Evolutionary conservation across 2,113 vertebrate species (phyloP).

Genomic region (Chitala chitala): DNA sequence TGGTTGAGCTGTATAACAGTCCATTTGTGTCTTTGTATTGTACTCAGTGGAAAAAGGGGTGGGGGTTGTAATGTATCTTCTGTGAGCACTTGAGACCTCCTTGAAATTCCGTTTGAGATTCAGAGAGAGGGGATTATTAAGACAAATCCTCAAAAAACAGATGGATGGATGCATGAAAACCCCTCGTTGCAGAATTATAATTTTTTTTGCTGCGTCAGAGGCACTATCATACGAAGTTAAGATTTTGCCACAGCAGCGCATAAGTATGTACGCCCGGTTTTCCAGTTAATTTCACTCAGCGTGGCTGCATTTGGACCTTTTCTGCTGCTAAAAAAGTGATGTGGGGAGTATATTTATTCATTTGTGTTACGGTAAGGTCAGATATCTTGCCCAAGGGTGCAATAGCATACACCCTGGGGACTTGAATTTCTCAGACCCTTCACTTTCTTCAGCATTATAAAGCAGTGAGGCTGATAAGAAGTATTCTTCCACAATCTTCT

Average conservation of each 20-base stretch:
- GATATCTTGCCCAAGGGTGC: background rate
- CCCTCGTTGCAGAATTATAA: background rate
- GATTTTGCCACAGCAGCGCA: no score
- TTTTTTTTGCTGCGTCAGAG: no score
- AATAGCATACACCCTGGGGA: background rate
- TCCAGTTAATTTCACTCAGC: background rate
- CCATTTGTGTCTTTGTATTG: background rate
- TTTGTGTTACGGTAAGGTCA: no score
- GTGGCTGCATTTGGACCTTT: slow-evolving; percentile 4
- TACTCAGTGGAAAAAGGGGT: background rate
- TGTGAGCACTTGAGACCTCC: background rate
- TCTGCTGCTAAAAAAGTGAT: background rate
- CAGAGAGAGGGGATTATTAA: background rate
- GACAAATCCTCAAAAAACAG: background rate
- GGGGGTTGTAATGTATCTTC: background rate
- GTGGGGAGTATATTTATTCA: no score
- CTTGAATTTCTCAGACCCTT: background rate
- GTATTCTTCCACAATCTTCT: no score
- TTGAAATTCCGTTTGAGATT: slow-evolving; percentile 15
- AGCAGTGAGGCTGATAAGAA: no score
- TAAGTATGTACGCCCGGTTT: no score
- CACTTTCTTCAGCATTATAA: background rate
- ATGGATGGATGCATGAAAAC: background rate
- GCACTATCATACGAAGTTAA: no score
- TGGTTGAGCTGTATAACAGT: slow-evolving; percentile 5